Evolutionary conservation across 2,888 invertebrate species (phyloP).

Genomic region (Chloroclystis v-ata): DNA sequence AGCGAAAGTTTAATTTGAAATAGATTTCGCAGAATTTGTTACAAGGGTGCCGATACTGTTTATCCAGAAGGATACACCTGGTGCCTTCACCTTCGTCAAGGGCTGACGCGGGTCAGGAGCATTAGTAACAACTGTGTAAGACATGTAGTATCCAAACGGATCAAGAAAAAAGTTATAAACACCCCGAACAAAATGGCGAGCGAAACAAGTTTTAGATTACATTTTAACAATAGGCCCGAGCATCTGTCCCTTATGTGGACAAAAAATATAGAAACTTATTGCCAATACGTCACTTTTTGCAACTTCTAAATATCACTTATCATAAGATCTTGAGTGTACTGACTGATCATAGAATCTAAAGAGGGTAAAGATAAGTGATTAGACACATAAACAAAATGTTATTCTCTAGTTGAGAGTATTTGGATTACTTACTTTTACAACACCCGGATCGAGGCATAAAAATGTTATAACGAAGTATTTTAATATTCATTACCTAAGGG

Average conservation of each 20-base stretch:
- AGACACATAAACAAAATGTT: background rate
- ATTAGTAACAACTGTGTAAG: constrained; percentile 62
- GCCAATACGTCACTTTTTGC: no score
- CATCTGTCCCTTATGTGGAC: no score
- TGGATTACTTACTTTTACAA: constrained; percentile 23
- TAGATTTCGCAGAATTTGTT: constrained; percentile 50
- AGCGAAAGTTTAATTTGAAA: constrained; percentile 40
- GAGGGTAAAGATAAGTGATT: background rate
- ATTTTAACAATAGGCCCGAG: constrained; percentile 20
- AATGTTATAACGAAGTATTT: constrained; percentile 38
- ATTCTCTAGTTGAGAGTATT: constrained; percentile 7
- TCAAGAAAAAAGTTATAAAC: constrained; percentile 32
- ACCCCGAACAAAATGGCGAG: constrained; percentile 12
- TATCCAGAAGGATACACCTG: constrained; percentile 49
- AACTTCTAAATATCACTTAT: no score
- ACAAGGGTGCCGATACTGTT: constrained; percentile 47
- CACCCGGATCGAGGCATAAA: constrained; percentile 33
- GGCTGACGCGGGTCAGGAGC: constrained; percentile 53
- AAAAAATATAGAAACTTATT: no score
- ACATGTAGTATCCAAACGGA: constrained; percentile 40
- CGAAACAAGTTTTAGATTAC: constrained; percentile 28
- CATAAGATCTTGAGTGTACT: background rate
- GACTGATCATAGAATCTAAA: background rate
- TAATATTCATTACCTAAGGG: constrained; percentile 40
- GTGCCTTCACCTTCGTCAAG: constrained; percentile 58